Conservation (phyloP, 1,140 invertebrate genomes). For the Leptinotarsa undecemlineata region DNA sequence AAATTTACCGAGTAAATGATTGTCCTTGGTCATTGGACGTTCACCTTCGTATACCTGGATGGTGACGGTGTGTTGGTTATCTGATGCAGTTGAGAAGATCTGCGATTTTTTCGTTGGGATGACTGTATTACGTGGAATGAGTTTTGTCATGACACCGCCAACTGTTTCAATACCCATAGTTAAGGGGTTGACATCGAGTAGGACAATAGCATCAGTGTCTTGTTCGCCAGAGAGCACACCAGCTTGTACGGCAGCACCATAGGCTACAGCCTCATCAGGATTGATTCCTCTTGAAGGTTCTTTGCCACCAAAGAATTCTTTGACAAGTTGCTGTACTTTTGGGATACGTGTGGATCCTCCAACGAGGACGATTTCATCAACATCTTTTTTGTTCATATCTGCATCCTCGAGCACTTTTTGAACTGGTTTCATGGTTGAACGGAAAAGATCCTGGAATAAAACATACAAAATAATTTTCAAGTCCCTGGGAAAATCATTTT, state of each 20-base stretch:
- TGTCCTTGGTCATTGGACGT: slow-evolving; percentile 99
- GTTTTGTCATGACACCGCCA: slow-evolving; percentile 99
- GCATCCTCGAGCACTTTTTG: slow-evolving; percentile 95
- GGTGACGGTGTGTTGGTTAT: slow-evolving; percentile 98
- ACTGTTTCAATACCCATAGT: slow-evolving; percentile 99
- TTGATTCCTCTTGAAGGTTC: slow-evolving; percentile 98
- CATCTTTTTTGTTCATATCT: slow-evolving; percentile 98
- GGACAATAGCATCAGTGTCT: slow-evolving; percentile 94
- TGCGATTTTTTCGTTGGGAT: slow-evolving; percentile 99
- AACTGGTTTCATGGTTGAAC: slow-evolving; percentile 98
- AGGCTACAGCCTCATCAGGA: slow-evolving; percentile 97
- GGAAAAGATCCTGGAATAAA: slow-evolving; percentile 81
- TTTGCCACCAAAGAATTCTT: slow-evolving; percentile 98
- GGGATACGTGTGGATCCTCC: slow-evolving; percentile 99
- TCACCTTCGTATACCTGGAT: slow-evolving; percentile 98
- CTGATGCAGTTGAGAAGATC: slow-evolving; percentile 98
- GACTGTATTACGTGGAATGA: slow-evolving; percentile 97
- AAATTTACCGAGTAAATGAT: slow-evolving; percentile 94
- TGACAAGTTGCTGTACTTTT: slow-evolving; percentile 97
- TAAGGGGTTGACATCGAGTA: slow-evolving; percentile 94
- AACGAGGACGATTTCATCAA: slow-evolving; percentile 98
- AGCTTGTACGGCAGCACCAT: slow-evolving; percentile 98
- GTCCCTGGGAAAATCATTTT: no score
- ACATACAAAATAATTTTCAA: no score
- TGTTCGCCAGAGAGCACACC: slow-evolving; percentile 89